phyloP scores from a whole-genome alignment of 2,888 invertebrate species.

The Odontocolon sp. region DNA sequence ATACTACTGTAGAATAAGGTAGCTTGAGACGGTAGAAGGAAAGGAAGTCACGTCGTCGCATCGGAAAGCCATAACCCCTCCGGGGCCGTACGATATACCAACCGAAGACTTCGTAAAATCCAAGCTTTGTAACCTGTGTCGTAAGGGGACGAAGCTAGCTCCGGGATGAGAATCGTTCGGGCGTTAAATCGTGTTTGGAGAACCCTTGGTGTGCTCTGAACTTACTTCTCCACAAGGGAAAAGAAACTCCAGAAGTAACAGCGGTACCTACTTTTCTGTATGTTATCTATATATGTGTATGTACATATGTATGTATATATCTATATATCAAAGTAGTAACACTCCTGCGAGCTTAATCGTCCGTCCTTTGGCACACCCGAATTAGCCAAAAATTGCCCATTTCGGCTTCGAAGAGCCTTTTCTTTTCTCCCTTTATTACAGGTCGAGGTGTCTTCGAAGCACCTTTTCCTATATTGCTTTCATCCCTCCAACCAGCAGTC shows the following conservation, averaged over 20 bases:
- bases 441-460: conserved; percentile 21
- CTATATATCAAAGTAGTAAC: conserved; percentile 6
- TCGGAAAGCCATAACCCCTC: conserved; percentile 60
- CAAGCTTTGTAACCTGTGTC: conserved; percentile 50
- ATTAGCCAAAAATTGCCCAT: conserved; percentile 67
- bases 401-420: conserved; percentile 21
- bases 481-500: not conserved
- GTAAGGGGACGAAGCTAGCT: conserved; percentile 23
- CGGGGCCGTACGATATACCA: conserved; percentile 1
- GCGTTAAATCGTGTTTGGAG: conserved; percentile 56
- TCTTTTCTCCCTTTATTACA: conserved; percentile 39
- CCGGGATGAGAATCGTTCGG: conserved; percentile 46
- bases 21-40: not conserved
- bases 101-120: conserved; percentile 49
- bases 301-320: not conserved
- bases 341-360: conserved; percentile 42
- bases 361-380: conserved; percentile 61
- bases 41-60: conserved; percentile 39
- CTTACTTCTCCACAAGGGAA: conserved; percentile 10
- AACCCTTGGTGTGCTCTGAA: conserved; percentile 17
- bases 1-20: not conserved
- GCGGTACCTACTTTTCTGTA: not conserved
- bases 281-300: not conserved
- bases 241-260: conserved; percentile 1
- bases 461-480: conserved; percentile 14